These are phyloP conservation scores for Pithys albifrons DNA, from an alignment of 2,113 vertebrate species.

Conservation along the genomic window DNA sequence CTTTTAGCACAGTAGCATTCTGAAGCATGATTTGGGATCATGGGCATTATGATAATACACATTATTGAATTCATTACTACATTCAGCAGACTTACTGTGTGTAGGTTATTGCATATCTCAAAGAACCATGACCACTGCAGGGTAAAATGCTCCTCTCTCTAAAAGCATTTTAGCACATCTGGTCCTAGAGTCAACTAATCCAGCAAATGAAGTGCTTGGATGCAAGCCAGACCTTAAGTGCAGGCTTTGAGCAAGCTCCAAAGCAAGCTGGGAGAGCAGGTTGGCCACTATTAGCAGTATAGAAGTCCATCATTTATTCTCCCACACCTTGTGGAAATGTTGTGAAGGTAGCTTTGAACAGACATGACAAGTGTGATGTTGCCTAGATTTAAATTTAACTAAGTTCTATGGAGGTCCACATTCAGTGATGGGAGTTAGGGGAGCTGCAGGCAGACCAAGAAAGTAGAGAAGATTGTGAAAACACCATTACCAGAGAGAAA, in stretches of 20 bases:
- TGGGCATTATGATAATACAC: slow-evolving; percentile 20
- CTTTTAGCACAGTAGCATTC: slow-evolving; percentile 41
- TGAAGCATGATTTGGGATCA: neutral
- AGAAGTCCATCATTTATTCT: neutral
- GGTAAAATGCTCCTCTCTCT: slow-evolving; percentile 23
- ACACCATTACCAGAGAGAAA: neutral
- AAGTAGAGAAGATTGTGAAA: neutral
- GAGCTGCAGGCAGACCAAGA: neutral
- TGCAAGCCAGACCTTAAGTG: slow-evolving; percentile 35
- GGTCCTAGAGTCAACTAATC: slow-evolving; percentile 35
- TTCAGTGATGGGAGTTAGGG: neutral
- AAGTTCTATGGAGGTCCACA: neutral
- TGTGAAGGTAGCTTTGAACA: neutral
- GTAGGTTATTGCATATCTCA: slow-evolving; percentile 18
- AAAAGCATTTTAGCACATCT: slow-evolving; percentile 60
- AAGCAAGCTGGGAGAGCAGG: neutral
- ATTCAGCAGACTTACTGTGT: neutral
- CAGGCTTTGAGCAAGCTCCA: slow-evolving; percentile 13
- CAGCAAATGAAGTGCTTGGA: slow-evolving; percentile 40
- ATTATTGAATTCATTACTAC: slow-evolving; percentile 28
- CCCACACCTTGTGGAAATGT: neutral
- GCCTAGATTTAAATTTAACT: neutral
- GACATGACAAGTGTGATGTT: neutral
- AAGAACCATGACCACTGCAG: slow-evolving; percentile 17
- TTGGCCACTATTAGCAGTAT: neutral